Conservation (phyloP, 2,797 vertebrate species). For the Crax fasciolata region DNA sequence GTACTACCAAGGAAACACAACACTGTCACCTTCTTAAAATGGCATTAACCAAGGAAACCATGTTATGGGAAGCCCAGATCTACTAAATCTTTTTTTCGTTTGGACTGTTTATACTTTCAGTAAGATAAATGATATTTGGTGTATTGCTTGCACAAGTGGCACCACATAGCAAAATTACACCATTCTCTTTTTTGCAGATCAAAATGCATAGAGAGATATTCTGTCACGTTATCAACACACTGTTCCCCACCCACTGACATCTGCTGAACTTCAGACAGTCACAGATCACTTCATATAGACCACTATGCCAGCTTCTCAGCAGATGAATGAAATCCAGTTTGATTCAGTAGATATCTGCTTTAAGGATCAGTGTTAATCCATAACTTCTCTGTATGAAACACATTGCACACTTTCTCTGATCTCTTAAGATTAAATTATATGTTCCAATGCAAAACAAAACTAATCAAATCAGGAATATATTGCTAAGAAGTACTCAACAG, state of each 20-base stretch:
- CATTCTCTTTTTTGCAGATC: neutral
- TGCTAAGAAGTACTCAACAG: neutral
- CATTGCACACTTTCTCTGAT: neutral
- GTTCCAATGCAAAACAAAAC: neutral
- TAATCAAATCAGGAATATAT: neutral
- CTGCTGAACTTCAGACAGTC: neutral
- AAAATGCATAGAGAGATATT: neutral
- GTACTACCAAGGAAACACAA: neutral
- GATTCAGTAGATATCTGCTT: neutral
- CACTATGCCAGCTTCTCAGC: neutral
- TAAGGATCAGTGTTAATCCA: neutral
- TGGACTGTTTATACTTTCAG: neutral
- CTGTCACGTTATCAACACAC: neutral
- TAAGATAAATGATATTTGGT: neutral
- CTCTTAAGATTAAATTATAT: neutral
- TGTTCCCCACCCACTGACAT: neutral
- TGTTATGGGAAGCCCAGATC: neutral
- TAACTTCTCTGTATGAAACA: neutral
- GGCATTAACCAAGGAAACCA: neutral
- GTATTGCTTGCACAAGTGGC: neutral
- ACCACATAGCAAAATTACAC: neutral
- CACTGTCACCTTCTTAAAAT: neutral
- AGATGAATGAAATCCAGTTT: neutral
- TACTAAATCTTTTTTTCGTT: neutral
- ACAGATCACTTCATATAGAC: neutral